Evolutionary conservation across 1,140 invertebrate species (phyloP).

Genomic region (Brachionus plicatilis): DNA sequence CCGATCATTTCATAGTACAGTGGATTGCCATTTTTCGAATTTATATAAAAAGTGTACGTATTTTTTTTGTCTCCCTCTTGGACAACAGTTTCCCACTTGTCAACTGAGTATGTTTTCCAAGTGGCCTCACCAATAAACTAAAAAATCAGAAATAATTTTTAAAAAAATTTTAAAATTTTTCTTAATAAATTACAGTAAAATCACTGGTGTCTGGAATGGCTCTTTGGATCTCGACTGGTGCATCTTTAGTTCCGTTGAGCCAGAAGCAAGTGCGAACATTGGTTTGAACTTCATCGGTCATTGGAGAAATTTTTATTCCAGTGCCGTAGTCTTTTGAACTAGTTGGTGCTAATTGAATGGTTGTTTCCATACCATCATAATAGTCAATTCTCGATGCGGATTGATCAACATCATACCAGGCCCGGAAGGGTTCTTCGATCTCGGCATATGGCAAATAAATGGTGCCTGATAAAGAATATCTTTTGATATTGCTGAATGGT

Average conservation of each 20-base stretch:
- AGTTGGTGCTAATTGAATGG: neutral
- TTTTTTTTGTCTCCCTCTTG: constrained; percentile 71
- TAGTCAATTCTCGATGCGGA: constrained; percentile 82
- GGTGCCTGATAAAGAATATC: constrained; percentile 47
- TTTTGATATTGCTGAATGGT: constrained; percentile 32
- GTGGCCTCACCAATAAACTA: constrained; percentile 42
- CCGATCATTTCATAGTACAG: constrained; percentile 85
- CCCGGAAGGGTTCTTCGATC: constrained; percentile 74
- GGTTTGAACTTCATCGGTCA: constrained; percentile 61
- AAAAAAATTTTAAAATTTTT: constrained; percentile 41
- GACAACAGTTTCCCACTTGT: constrained; percentile 69
- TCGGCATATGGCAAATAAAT: constrained; percentile 80
- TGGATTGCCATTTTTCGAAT: constrained; percentile 56
- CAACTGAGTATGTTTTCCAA: constrained; percentile 49
- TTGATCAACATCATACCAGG: constrained; percentile 71
- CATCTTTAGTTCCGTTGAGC: constrained; percentile 69
- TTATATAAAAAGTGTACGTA: constrained; percentile 68
- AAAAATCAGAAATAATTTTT: neutral
- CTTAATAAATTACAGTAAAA: constrained; percentile 57
- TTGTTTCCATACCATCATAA: constrained; percentile 67
- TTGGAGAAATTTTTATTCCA: constrained; percentile 75
- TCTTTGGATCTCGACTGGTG: constrained; percentile 65
- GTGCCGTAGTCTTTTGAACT: constrained; percentile 63
- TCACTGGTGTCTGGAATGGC: constrained; percentile 73
- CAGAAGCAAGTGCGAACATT: constrained; percentile 75